Base-by-base conservation (phyloP, 2,888 invertebrate genomes). In the Drosophila ustulata region DNA sequence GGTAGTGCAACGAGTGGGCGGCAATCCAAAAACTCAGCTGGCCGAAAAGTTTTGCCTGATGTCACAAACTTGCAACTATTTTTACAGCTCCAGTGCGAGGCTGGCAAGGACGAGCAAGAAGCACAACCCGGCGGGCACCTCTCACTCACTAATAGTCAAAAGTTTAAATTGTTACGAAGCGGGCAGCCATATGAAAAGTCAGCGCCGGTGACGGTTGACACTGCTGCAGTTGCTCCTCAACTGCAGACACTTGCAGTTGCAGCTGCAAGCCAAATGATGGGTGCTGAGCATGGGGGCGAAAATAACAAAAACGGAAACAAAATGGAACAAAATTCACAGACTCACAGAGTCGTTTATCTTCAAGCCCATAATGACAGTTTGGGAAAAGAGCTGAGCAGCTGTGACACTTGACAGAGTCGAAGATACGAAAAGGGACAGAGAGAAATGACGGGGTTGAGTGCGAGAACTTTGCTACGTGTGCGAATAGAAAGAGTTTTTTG, bases 181-280 rank as follows among this genome's bases (percentile, higher is more conserved):
- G 88, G 88, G 88, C 87, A 85, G 89, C 76, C 88, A 82, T 89
- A 89, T 89, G 89, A 83, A 83, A 84, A 83, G 87, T 83, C 87
- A 88, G 75, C 79, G 87, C 66, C 57, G 57, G 32, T 66, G 75
- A 18, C 18, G 18, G 18, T 18, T 43, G 30, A 2, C 59, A 32
- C 57, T 56, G 46, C 57, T 25, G 52, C 55, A 58, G 25, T 50
- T 61, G 51, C 49, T 53, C 49, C 46, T 34, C 58, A 51, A 47
- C 53, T 69, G 64, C 71, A 77, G 70, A 49, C 53, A 61, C 62
- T 63, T 70, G 66, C 62, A 72, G 32, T 32, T 39, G 53, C 37
- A 34, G 4, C 23, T 55, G 47, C 41, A 43, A 18, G 45, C 9
- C 18, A 49, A 56, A 39, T 32, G 18, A 39, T 8, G 26, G 26